phyloP scores from a whole-genome alignment of 2,113 vertebrate species.

The Mesocricetus auratus region DNA sequence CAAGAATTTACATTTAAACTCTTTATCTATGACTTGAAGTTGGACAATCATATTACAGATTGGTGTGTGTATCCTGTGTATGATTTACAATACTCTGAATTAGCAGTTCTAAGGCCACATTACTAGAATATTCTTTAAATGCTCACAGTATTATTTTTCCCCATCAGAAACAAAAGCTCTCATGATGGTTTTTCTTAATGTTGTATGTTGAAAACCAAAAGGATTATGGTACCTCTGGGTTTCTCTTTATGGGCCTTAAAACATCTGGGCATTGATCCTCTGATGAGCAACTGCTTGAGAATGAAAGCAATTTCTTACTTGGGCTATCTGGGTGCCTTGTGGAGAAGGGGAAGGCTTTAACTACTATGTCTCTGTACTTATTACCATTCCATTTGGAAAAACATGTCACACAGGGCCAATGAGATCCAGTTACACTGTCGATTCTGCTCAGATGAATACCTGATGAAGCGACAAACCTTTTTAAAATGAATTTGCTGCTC shows the following conservation, averaged over 20 bases:
- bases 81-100: constrained; percentile 37
- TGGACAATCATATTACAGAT: constrained; percentile 20
- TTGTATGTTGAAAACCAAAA: constrained; percentile 32
- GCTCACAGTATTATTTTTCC: constrained; percentile 58
- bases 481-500: constrained; percentile 74
- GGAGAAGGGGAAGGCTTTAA: constrained; percentile 64
- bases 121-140: constrained; percentile 42
- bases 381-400: constrained; percentile 78
- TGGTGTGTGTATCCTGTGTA: fast-evolving
- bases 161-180: constrained; percentile 27
- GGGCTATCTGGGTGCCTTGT: constrained; percentile 9
- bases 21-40: neutral
- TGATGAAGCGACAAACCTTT: constrained; percentile 74
- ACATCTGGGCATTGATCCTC: constrained; percentile 40
- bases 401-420: constrained; percentile 71
- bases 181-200: constrained; percentile 24
- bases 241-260: constrained; percentile 30
- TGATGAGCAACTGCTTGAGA: constrained; percentile 52
- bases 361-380: constrained; percentile 57
- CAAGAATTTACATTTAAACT: neutral
- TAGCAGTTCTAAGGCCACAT: constrained; percentile 59
- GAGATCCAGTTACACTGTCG: constrained; percentile 50
- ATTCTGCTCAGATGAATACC: constrained; percentile 72
- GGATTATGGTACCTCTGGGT: neutral
- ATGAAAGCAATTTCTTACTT: constrained; percentile 74